Base-by-base conservation (phyloP, 2,797 vertebrate genomes). In the Meriones psammophilus region DNA sequence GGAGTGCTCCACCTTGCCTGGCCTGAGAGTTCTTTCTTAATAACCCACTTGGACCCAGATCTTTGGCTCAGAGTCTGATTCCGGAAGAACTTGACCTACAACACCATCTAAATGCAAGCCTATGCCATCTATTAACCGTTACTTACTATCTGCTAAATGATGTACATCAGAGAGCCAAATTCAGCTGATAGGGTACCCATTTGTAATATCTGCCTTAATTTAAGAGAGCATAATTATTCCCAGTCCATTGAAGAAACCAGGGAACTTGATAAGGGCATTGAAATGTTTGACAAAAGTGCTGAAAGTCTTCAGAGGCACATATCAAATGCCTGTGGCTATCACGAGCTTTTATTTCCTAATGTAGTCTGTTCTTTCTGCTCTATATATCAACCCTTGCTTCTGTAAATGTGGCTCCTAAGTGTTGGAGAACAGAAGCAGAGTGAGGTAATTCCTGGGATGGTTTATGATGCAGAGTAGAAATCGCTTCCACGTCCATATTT, bases 391-490 rank as follows among this genome's bases (percentile, higher is more conserved):
- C 17, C 69, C 33, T 64, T 87, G 54, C 86, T 84, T 64, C 83
- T 87, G 39, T 89, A 74, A 95, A 93, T 26, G 68, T 79, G 74
- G 54, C 80, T 92, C n/a, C n/a, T 93, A 74, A 93, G 92, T 46
- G 77, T 54, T 83, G 62, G 85, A 89, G 74, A 80, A 78, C 36
- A 74, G 78, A 20, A 96, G 93, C 8, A 69, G 68, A 91, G 66
- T 79, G 42, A 39, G 60, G 18, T 79, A 85, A 86, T 92, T 90
- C 78, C 88, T 88, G 28, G 56, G 42, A 58, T 96, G 30, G 62
- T 91, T 97, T 97, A 92, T 58, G 28, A 80, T 69, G 86, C 62
- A 91, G 54, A 88, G 39, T 89, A 69, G 88, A 94, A 93, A 92
- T 73, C 76, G 80, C 58, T 95, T 86, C 77, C 77, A 89, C 39